Evolutionary conservation across 2,113 vertebrate genomes (phyloP).

Genomic region (Ictidomys tridecemlineatus): DNA sequence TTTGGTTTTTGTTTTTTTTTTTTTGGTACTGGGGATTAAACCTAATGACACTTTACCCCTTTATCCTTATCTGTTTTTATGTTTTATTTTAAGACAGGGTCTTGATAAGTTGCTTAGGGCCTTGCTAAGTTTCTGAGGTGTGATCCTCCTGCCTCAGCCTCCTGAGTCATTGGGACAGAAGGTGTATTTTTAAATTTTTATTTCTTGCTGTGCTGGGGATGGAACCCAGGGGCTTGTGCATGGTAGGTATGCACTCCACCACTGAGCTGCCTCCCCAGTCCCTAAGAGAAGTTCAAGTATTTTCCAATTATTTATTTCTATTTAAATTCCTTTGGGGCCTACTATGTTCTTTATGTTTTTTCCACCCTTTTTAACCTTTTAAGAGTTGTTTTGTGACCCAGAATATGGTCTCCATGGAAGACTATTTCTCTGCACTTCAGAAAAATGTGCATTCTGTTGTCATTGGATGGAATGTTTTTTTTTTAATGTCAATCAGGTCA

Average conservation of each 20-base stretch:
- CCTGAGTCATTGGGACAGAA: too few species aligned
- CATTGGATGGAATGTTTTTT: not conserved
- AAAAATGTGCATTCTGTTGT: not conserved
- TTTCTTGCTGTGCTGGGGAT: not conserved
- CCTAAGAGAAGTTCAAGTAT: not conserved
- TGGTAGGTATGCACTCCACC: not conserved
- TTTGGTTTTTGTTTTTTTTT: too few species aligned
- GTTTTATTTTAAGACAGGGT: too few species aligned
- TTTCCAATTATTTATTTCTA: not conserved
- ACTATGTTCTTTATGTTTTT: not conserved
- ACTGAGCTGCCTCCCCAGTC: not conserved
- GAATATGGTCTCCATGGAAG: not conserved
- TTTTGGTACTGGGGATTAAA: too few species aligned
- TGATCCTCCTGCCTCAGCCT: too few species aligned
- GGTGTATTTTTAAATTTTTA: not conserved
- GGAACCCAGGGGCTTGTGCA: not conserved
- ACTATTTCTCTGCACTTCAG: not conserved
- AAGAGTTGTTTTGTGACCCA: not conserved
- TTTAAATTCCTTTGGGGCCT: not conserved
- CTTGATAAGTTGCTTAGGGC: too few species aligned
- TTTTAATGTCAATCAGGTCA: not conserved
- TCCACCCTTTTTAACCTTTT: not conserved
- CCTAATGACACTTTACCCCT: too few species aligned
- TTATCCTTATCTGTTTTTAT: too few species aligned
- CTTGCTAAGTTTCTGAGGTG: too few species aligned